Conservation (phyloP, 92 coral and sea anemone species). For the Blastomussa wellsi region DNA sequence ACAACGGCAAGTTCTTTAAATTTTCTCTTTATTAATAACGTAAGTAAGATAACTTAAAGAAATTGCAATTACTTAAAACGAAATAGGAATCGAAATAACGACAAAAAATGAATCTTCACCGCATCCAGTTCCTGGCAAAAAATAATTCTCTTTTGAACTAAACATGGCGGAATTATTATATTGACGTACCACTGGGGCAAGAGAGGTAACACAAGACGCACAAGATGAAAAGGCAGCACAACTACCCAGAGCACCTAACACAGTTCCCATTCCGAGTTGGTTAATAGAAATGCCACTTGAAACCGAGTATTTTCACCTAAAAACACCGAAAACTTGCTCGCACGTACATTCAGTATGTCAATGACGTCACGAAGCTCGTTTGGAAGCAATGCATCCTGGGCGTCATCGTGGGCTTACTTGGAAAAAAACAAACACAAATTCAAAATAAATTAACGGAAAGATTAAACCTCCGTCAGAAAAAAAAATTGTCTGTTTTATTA, state of each 20-base stretch:
- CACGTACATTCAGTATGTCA: neutral
- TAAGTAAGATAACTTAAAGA: no score
- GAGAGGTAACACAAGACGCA: conserved; percentile 81
- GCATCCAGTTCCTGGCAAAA: neutral
- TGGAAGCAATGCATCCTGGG: conserved; percentile 3
- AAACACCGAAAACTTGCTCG: neutral
- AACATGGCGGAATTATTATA: conserved; percentile 23
- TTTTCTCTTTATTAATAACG: no score
- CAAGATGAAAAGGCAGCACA: conserved; percentile 89
- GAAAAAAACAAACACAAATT: no score
- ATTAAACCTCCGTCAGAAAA: no score
- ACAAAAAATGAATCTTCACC: neutral
- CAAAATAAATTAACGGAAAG: no score
- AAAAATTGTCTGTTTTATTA: no score
- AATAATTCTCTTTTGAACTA: neutral
- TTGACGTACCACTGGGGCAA: conserved; percentile 90
- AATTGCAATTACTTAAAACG: no score
- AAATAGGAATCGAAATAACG: neutral
- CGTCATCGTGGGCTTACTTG: neutral
- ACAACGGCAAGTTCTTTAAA: no score
- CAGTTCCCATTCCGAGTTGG: conserved; percentile 72
- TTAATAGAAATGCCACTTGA: neutral
- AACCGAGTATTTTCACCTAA: neutral
- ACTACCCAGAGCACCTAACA: conserved; percentile 87
- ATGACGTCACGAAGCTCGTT: neutral